Evolutionary conservation across 2,797 vertebrate species (phyloP), one percentile per base, ranked within the genome.

Genomic region (Synaphobranchus kaupii): DNA sequence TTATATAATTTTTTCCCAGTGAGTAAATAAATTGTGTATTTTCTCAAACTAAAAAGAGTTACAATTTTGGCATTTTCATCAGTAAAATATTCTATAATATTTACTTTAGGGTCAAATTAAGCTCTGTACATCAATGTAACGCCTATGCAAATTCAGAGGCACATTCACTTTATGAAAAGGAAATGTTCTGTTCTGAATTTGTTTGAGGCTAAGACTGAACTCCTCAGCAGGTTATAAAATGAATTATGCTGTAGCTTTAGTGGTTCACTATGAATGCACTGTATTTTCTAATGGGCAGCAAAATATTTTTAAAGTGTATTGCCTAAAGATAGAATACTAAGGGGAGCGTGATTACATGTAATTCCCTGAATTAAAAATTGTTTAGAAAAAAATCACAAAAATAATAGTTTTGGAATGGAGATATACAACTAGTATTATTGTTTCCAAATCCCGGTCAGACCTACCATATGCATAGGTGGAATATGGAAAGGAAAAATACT

Each of bases 271-370:
- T 28, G 17, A 52, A 92, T 92, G 90, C 83, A 86, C 92, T 91
- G 90, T 90, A 93, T 88, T 87, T 73, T 93, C 87, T 91, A 84
- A 89, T 89, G 90, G 92, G 91, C 34, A 34, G 28, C 34, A 44
- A 47, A 78, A 78, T 39, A 15, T 47, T 78, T 88, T 47, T 76
- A 39, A 17, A 78, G 39, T 81, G 78, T n/a, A 50, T 50, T n/a
- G 78, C 44, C 44, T 76, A 81, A 81, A 81, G 17, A 12, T 44
- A 39, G 17, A 81, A 81, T 25, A 48, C 22, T 48, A 20, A 78
- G 47, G 44, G 78, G 47, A 50, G 47, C 0, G 47, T 48, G 47
- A 81, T 50, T 48, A 50, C 87, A 91, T 84, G 73, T 92, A 88
- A 81, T 50, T 81, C 25, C 47, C 44, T 81, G 78, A 81, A 81